phyloP scores from a whole-genome alignment of 1,140 invertebrate genomes.

The Zeugodacus cucurbitae region DNA sequence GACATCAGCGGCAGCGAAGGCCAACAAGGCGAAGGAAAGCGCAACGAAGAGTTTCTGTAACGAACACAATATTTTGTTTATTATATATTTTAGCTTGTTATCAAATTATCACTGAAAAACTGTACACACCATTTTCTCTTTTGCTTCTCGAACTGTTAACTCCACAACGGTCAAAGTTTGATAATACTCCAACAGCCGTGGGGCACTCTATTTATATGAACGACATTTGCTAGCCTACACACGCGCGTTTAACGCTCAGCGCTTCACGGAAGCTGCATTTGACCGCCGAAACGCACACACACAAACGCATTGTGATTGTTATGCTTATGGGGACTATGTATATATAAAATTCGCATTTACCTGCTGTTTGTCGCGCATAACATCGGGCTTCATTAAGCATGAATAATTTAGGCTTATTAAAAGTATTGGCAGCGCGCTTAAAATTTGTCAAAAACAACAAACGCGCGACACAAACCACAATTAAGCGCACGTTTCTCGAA shows the following conservation, averaged over 20 bases:
- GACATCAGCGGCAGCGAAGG: constrained; percentile 57
- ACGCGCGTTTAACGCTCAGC: background rate
- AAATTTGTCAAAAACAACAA: background rate
- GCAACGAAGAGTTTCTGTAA: constrained; percentile 57
- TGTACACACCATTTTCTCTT: background rate
- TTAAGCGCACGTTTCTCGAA: background rate
- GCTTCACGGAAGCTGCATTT: background rate
- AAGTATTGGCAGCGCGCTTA: background rate
- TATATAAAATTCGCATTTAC: background rate
- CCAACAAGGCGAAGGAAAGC: constrained; percentile 56
- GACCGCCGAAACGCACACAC: background rate
- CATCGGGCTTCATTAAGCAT: background rate
- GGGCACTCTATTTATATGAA: background rate
- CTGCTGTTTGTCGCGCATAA: background rate
- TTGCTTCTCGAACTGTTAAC: background rate
- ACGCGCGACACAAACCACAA: background rate
- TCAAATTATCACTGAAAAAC: background rate
- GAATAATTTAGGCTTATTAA: background rate
- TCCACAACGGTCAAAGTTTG: background rate
- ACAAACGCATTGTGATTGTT: background rate
- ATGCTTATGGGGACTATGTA: background rate
- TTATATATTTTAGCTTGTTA: background rate
- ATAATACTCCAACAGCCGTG: background rate
- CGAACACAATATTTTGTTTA: background rate
- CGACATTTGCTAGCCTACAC: background rate